A percentile compares a stretch with the other conserved stretches of the same genome.
These are phyloP conservation scores for Stercorarius parasiticus DNA, from an alignment of 2,113 vertebrate genomes.

Conservation along the genomic window DNA sequence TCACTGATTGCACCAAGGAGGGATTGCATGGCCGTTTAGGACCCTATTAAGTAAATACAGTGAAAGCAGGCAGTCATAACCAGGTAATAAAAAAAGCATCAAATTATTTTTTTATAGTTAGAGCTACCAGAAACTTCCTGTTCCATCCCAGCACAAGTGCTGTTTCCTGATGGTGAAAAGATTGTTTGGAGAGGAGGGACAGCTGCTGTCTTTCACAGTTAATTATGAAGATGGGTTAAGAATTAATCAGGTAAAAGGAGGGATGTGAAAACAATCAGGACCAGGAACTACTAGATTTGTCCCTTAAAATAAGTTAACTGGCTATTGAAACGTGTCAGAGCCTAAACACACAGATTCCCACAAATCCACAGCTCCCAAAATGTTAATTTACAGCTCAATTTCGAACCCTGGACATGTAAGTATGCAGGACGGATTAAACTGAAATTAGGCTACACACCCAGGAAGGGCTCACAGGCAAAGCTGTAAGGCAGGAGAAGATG, in stretches of 20 bases:
- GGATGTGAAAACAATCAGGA: neutral
- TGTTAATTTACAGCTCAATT: neutral
- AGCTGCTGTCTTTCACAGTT: neutral
- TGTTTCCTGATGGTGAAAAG: neutral
- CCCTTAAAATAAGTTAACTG: neutral
- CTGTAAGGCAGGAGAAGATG: no score
- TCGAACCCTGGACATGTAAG: neutral
- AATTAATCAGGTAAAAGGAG: slow-evolving; percentile 12
- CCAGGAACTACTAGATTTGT: neutral
- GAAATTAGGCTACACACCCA: neutral
- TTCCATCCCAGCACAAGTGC: neutral
- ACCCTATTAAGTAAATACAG: neutral
- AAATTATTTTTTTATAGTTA: slow-evolving; percentile 9
- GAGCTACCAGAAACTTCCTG: neutral
- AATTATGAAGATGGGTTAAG: neutral
- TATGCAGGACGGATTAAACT: rapidly evolving
- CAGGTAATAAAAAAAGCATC: slow-evolving; percentile 5
- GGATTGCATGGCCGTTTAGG: neutral
- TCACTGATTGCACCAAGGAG: neutral
- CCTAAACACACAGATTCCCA: neutral
- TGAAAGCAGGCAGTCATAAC: neutral
- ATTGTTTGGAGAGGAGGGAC: neutral
- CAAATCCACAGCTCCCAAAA: neutral
- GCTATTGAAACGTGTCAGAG: neutral
- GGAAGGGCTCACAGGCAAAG: neutral